These are phyloP conservation scores for Fundulus diaphanus DNA, from an alignment of 2,797 vertebrate species.

Conservation along the genomic window DNA sequence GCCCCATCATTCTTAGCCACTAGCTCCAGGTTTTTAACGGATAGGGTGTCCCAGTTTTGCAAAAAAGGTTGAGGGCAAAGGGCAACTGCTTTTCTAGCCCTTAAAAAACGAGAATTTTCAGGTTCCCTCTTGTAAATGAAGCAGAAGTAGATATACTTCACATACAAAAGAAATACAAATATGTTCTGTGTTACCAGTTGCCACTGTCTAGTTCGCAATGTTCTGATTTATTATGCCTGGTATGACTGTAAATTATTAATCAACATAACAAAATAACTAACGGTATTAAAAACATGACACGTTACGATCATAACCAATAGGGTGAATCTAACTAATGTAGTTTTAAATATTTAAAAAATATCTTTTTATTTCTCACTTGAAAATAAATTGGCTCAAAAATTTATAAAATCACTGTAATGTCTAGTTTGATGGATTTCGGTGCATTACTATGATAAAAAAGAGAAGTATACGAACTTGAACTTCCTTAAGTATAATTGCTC, in stretches of 20 bases:
- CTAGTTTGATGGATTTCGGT: too few species aligned
- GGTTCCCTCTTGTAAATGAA: not conserved
- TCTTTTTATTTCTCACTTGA: not conserved
- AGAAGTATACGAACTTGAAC: not conserved
- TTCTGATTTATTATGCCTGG: not conserved
- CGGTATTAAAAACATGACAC: not conserved
- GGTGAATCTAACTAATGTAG: not conserved
- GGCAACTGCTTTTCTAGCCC: not conserved
- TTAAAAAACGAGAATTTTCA: not conserved
- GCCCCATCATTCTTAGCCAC: not conserved
- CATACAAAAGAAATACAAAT: not conserved
- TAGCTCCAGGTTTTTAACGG: conserved; percentile 7
- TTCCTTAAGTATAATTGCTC: not conserved
- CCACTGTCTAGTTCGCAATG: not conserved
- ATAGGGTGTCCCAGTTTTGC: conserved; percentile 1
- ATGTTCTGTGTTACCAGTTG: not conserved
- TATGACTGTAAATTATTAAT: not conserved
- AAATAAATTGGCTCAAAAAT: not conserved
- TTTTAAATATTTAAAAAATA: not conserved
- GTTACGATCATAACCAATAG: too few species aligned
- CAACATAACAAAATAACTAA: not conserved
- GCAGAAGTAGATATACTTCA: not conserved
- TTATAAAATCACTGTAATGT: too few species aligned
- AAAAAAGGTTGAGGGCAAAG: conserved; percentile 6
- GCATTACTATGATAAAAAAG: not conserved